Evolutionary conservation across 2,113 vertebrate species (phyloP), one percentile per base, ranked within the genome.

Genomic region (Myotis brandtii): DNA sequence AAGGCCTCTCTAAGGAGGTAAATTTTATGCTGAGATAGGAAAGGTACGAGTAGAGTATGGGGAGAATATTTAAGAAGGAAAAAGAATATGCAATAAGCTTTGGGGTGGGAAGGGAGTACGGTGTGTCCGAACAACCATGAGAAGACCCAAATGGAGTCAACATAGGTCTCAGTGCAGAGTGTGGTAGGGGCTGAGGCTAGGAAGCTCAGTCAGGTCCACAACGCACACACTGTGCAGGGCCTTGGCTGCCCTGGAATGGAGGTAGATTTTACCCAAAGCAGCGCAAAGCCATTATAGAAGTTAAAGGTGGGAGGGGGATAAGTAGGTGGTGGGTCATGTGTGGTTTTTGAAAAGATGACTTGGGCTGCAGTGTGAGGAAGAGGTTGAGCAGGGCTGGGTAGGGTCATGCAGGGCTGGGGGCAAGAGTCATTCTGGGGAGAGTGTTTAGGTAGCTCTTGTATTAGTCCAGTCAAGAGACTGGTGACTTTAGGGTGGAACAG

Each of bases 31-130:
- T 76, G 80, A 52, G 6, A 52, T 48, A 2, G 52, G 21, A 17
- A 86, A 72, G 56, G 3, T 64, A 14, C 8, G 7, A 23, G 52
- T 88, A 14, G 37, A 91, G 18, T 48, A 40, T 23, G 48, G 32
- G 32, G 20, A 32, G 69, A 89, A 6, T 81, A 32, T 94, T 91
- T 88, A 27, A 88, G 40, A 91, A 89, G 34, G 48, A 75, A 73
- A 91, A 88, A 73, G 3, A 12, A 46, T 23, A 54, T 46, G 17
- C 46, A 34, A 1, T 25, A 82, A 73, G 25, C 21, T n/a, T 69
- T 30, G 48, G 48, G 9, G 23, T 37, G 5, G 73, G 48, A 89
- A 84, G 32, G 30, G 20, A 54, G 7, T 59, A 1, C 83, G 40
- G 18, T 16, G 10, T 83, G 11, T 43, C 59, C 9, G 62, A 17